phyloP scores from a whole-genome alignment of 2,888 invertebrate genomes.

The Drosophila pegasa region DNA sequence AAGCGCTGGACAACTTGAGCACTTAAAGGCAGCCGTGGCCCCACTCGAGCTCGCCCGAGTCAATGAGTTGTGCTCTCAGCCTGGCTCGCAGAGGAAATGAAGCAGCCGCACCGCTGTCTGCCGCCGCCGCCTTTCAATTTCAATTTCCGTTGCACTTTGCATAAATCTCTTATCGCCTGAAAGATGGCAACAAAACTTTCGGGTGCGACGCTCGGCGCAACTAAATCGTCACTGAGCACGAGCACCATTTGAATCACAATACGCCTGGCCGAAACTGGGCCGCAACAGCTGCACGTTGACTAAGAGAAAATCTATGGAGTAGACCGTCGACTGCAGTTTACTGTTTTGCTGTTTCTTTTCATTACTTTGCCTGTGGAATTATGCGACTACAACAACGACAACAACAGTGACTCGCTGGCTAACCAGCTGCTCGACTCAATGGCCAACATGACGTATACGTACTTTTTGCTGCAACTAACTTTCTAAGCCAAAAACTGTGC shows the following conservation, averaged over 20 bases:
- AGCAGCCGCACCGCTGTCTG: conserved; percentile 33
- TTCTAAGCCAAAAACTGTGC: conserved; percentile 47
- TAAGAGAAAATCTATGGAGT: conserved; percentile 17
- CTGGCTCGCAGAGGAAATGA: neutral
- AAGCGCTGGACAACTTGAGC: conserved; percentile 56
- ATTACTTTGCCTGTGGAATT: conserved; percentile 41
- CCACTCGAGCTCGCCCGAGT: conserved; percentile 22
- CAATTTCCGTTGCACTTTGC: conserved; percentile 76
- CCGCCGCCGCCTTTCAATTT: conserved; percentile 47
- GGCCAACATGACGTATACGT: conserved; percentile 43
- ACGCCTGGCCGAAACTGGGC: conserved; percentile 17
- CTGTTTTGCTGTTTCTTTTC: conserved; percentile 41
- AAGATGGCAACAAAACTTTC: conserved; percentile 55
- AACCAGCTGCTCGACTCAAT: conserved; percentile 27
- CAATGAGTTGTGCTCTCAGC: conserved; percentile 55
- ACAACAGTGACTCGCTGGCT: conserved; percentile 33
- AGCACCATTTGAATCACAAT: conserved; percentile 53
- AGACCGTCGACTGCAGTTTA: conserved; percentile 22
- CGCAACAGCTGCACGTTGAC: conserved; percentile 42
- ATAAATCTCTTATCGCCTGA: conserved; percentile 65
- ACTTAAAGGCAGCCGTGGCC: conserved; percentile 34
- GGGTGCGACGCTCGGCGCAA: conserved; percentile 24
- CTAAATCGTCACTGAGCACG: conserved; percentile 68
- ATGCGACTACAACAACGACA: conserved; percentile 19
- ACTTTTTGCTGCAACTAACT: conserved; percentile 39